These are phyloP conservation scores for Tholera decimalis DNA, from an alignment of 2,888 invertebrate genomes.

Conservation along the genomic window DNA sequence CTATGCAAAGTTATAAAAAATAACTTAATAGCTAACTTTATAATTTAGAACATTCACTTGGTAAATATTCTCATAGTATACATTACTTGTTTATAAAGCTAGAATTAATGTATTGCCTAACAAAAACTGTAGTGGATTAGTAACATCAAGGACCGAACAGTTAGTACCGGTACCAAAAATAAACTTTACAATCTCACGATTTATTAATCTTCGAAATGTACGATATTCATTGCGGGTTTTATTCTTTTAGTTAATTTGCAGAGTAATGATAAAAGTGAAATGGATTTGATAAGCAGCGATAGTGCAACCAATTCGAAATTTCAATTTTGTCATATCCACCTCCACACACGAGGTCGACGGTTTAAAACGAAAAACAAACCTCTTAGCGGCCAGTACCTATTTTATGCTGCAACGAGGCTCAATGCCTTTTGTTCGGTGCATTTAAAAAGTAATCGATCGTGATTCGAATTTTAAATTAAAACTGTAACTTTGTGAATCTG, in stretches of 20 bases:
- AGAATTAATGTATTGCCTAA: background rate
- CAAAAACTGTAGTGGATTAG: conserved; percentile 39
- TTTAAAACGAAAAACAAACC: conserved; percentile 77
- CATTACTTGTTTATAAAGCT: conserved; percentile 37
- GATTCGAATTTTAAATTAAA: conserved; percentile 50
- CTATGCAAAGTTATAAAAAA: conserved; percentile 36
- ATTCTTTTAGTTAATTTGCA: fast-evolving
- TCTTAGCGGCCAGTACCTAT: conserved; percentile 75
- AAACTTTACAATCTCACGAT: background rate
- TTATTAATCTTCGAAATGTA: background rate
- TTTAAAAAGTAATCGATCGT: conserved; percentile 54
- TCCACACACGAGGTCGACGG: conserved; percentile 66
- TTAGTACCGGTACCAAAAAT: conserved; percentile 29
- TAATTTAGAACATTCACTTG: conserved; percentile 54
- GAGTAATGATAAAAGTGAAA: background rate
- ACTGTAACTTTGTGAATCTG: conserved; percentile 54
- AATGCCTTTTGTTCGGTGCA: conserved; percentile 59
- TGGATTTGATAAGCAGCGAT: conserved; percentile 17
- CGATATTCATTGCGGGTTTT: conserved; percentile 29
- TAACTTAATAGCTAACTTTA: conserved; percentile 23
- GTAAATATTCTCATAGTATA: conserved; percentile 45
- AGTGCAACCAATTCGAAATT: conserved; percentile 21
- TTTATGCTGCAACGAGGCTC: conserved; percentile 62
- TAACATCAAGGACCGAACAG: conserved; percentile 47
- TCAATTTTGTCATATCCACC: conserved; percentile 66